Evolutionary conservation across 2,888 invertebrate genomes (phyloP).

Genomic region (Chloroclystis v-ata): DNA sequence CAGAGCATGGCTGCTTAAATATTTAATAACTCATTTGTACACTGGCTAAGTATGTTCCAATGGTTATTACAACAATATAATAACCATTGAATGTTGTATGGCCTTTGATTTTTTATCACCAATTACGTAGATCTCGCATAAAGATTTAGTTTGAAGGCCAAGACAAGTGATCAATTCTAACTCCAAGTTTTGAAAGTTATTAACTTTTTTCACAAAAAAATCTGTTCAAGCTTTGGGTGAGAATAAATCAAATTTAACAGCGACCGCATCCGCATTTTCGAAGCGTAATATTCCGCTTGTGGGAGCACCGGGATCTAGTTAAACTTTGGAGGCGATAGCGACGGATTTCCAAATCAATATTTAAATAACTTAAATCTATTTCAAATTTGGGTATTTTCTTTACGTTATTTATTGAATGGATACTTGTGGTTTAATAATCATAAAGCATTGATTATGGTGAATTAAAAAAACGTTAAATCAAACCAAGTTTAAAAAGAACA

Average conservation of each 20-base stretch:
- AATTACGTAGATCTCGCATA: constrained; percentile 17
- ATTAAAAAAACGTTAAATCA: constrained; percentile 2
- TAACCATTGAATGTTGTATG: constrained; percentile 3
- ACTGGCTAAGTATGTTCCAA: too few species aligned
- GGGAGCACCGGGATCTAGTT: constrained; percentile 30
- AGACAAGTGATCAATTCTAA: constrained; percentile 24
- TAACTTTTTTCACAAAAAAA: constrained; percentile 32
- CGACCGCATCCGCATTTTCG: constrained; percentile 37
- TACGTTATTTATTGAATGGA: too few species aligned
- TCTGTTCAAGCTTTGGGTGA: constrained; percentile 35
- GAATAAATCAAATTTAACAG: constrained; percentile 44
- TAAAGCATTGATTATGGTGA: too few species aligned
- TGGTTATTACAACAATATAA: not conserved
- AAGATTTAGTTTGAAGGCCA: constrained; percentile 24
- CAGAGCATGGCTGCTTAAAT: not conserved
- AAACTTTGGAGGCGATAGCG: constrained; percentile 34
- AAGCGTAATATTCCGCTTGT: constrained; percentile 34
- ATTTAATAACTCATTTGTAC: not conserved
- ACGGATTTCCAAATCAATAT: constrained; percentile 28
- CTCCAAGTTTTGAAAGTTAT: constrained; percentile 28
- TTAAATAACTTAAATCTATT: constrained; percentile 1
- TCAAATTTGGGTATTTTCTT: not conserved
- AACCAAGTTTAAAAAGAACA: constrained; percentile 41
- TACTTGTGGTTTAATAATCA: too few species aligned
- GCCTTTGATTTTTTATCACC: constrained; percentile 1